Evolutionary conservation across 2,888 invertebrate species (phyloP), one percentile per base, ranked within the genome.

Genomic region (Latrodectus elegans): DNA sequence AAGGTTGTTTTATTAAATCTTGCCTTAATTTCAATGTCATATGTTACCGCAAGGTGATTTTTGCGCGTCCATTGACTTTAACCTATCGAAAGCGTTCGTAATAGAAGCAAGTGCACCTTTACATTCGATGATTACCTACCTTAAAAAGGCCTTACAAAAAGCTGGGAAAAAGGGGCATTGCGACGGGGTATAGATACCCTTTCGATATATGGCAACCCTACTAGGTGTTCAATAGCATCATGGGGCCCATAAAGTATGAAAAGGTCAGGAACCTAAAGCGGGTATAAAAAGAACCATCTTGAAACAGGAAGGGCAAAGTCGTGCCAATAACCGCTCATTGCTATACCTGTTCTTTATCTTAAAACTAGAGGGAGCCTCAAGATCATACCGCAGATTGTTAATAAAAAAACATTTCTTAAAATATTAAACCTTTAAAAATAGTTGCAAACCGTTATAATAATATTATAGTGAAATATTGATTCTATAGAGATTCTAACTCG

Each of bases 141-240:
- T 80, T 78, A 67, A 84, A 65, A 77, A 72, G 52, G 67, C 71
- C 80, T 72, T 70, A 65, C 38, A 11, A 49, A 79, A 26, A 14
- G 60, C 64, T 80, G 85, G 79, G 84, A 70, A 85, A 84, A 85
- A 80, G 74, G 52, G 76, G 72, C 86, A 86, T 86, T 67, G 76
- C 75, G 60, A 70, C 64, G 52, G 86, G 86, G 64, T 26, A 38
- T 65, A 55, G 55, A 65, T 76, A 86, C 75, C 80, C 74, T 71
- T 80, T 79, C 26, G 10, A 49, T 65, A 49, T 26, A 76, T 52
- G 75, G 80, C 71, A 80, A 81, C 86, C 76, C 76, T 76, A 80
- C 51, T 15, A 55, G 80, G 49, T 75, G n/a, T 74, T 80, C 80
- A 86, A 76, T 72, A 80, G 76, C 72, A 53, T 38, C 71, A 52